Conservation (phyloP, 2,113 vertebrate species). For the Fregata magnificens region DNA sequence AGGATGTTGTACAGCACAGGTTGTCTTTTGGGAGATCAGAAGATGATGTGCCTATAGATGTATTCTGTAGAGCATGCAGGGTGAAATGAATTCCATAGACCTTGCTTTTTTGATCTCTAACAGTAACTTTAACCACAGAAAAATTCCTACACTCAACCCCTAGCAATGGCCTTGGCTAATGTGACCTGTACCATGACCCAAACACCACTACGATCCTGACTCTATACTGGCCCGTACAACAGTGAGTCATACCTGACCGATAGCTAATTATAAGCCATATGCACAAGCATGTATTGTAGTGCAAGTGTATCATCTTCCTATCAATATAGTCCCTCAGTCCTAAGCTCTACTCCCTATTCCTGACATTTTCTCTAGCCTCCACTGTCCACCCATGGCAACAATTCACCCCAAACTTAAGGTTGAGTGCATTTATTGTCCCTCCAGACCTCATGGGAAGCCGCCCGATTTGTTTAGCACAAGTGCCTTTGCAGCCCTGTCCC, state of each 20-base stretch:
- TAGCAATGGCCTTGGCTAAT: neutral
- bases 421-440: neutral
- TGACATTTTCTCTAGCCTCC: neutral
- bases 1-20: neutral
- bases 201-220: neutral
- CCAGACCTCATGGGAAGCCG: neutral
- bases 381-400: neutral
- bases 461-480: neutral
- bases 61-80: neutral
- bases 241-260: neutral
- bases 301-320: neutral
- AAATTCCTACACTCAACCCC: neutral
- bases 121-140: neutral
- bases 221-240: neutral
- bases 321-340: neutral
- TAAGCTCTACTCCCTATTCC: neutral
- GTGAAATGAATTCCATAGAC: neutral
- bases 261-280: neutral
- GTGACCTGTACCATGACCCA: neutral
- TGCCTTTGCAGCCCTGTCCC: neutral
- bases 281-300: neutral
- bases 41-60: neutral
- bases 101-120: neutral
- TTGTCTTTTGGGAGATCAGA: neutral
- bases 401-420: neutral